Evolutionary conservation across 1,140 invertebrate species (phyloP).

Genomic region (Nasonia longicornis): DNA sequence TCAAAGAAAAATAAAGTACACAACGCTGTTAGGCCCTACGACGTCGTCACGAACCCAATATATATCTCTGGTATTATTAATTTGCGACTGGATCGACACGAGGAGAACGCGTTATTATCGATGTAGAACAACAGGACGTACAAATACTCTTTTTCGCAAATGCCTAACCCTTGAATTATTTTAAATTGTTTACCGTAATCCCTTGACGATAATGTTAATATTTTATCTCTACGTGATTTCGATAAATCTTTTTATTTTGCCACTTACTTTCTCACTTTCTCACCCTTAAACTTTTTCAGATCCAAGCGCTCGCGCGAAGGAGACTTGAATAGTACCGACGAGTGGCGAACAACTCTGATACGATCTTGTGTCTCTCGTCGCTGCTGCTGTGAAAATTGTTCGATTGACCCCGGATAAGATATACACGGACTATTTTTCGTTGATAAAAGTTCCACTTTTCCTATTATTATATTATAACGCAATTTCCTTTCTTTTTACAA

Average conservation of each 20-base stretch:
- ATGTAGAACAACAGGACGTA: conserved; percentile 42
- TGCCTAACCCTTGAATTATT: conserved; percentile 4
- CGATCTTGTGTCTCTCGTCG: background rate
- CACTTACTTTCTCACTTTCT: background rate
- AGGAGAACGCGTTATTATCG: conserved; percentile 38
- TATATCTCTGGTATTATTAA: background rate
- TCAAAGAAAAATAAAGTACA: conserved; percentile 13
- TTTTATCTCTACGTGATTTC: conserved; percentile 1
- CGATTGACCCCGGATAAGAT: conserved; percentile 32
- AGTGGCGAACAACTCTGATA: background rate
- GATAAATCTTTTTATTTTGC: conserved; percentile 1
- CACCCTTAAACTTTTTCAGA: conserved; percentile 36
- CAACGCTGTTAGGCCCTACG: conserved; percentile 28
- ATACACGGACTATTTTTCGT: conserved; percentile 27
- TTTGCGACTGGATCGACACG: conserved; percentile 35
- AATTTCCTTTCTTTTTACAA: conserved; percentile 25
- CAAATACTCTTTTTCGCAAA: conserved; percentile 28
- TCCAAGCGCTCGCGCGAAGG: conserved; percentile 18
- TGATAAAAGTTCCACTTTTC: conserved; percentile 22
- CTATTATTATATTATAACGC: background rate
- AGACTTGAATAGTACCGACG: conserved; percentile 21
- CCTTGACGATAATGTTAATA: conserved; percentile 19
- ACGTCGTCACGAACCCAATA: conserved; percentile 14
- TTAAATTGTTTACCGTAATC: background rate
- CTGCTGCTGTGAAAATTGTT: conserved; percentile 32